phyloP scores from a whole-genome alignment of 2,797 vertebrate species.

The Accipiter badius region DNA sequence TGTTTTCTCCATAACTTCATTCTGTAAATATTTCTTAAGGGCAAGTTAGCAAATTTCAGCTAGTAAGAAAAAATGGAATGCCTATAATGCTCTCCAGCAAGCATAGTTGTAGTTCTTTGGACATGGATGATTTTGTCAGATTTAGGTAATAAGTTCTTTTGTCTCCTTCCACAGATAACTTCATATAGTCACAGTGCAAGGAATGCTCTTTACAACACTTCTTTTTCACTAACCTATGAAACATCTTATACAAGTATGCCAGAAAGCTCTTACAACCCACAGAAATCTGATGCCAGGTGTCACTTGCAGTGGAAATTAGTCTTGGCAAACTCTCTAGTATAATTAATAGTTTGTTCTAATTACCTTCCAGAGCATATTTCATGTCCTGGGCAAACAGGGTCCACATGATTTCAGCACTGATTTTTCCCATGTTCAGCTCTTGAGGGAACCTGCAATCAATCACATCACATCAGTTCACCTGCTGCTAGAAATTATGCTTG shows the following conservation, averaged over 20 bases:
- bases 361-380: conserved; percentile 99
- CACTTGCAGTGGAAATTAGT: background rate
- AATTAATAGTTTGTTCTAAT: conserved; percentile 48
- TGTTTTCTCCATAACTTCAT: background rate
- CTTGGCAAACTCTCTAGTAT: background rate
- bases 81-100: background rate
- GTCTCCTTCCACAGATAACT: background rate
- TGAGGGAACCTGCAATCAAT: conserved; percentile 90
- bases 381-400: conserved; percentile 93
- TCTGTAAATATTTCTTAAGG: background rate
- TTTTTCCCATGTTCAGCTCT: conserved; percentile 91
- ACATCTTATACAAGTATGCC: background rate
- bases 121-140: background rate
- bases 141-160: background rate
- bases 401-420: conserved; percentile 95
- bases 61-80: background rate
- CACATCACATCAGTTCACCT: conserved; percentile 11
- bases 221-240: background rate
- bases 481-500: background rate
- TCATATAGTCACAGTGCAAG: background rate
- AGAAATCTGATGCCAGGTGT: background rate
- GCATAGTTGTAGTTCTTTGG: background rate
- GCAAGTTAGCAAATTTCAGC: background rate
- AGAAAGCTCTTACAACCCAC: background rate
- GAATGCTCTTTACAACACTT: background rate